Evolutionary conservation across 2,113 vertebrate species (phyloP), one percentile per base, ranked within the genome.

Genomic region (Atherinomorus stipes): DNA sequence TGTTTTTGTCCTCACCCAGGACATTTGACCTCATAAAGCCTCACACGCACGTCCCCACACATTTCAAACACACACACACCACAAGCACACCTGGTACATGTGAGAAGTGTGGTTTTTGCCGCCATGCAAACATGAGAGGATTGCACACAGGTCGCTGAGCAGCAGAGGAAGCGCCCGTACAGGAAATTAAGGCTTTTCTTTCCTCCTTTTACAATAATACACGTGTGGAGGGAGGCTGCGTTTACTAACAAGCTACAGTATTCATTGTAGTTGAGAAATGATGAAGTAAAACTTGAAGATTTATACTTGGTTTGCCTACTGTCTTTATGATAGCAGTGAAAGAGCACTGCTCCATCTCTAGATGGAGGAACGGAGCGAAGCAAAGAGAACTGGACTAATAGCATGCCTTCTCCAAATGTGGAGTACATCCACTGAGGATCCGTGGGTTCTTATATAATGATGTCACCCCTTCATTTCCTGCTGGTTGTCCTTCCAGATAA

Each of bases 381-480:
- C 23, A 53, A 40, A 56, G 37, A 47, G 44, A 71, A 44, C 9
- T 74, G 58, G 38, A 74, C 70, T 78, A 81, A 87, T 85, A 76
- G 82, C 73, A 82, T 21, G 58, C 34, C 67, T 85, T 80, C 72
- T 76, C 74, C 78, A 72, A 85, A 88, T 86, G 80, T 89, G 79
- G 83, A 90, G 62, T 84, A 76, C 59, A 69, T 90, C 76, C 78
- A 71, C 75, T 11, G 78, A 85, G 83, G 81, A 78, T 70, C 54
- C 28, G 16, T 19, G 78, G 80, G 62, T 80, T 91, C 80, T 89
- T 88, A 72, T 69, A 64, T 74, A 78, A 84, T 91, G 87, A 91
- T 88, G 88, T 92, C 89, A 92, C 80, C 71, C 72, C 83, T 82
- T 88, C 80, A 87, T 90, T 92, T 92, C 90, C 89, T 86, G 67